These are phyloP conservation scores for Lepus timidus DNA, from an alignment of 2,113 vertebrate genomes.

Conservation along the genomic window DNA sequence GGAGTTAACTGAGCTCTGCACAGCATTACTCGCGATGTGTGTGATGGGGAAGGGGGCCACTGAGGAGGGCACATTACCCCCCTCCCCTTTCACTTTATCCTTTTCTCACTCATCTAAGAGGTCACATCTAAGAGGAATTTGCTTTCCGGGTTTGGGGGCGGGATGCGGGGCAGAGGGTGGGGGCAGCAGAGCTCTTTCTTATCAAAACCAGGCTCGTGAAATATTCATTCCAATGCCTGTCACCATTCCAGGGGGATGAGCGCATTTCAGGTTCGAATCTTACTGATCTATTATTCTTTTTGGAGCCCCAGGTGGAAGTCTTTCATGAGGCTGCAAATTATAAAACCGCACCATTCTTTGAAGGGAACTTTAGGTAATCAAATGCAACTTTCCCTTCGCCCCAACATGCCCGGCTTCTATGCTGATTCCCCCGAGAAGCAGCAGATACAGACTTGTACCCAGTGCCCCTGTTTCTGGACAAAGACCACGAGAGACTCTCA, in stretches of 20 bases:
- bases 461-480: rapidly evolving
- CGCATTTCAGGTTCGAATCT: constrained; percentile 68
- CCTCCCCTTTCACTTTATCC: constrained; percentile 44
- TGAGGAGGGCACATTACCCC: background rate
- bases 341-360: constrained; percentile 72
- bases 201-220: constrained; percentile 81
- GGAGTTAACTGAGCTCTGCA: background rate
- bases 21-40: background rate
- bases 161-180: background rate
- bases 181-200: constrained; percentile 60
- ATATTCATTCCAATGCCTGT: constrained; percentile 83
- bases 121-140: constrained; percentile 34
- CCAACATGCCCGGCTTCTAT: background rate
- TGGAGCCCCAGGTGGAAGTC: constrained; percentile 77
- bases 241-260: constrained; percentile 59
- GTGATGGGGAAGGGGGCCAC: background rate
- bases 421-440: background rate
- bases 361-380: constrained; percentile 79
- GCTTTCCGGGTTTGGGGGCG: background rate
- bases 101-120: constrained; percentile 63
- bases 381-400: background rate
- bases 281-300: constrained; percentile 90
- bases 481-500: background rate
- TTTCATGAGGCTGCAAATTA: constrained; percentile 81
- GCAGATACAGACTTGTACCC: background rate